Evolutionary conservation across 2,888 invertebrate species (phyloP).

Genomic region (Serripes groenlandicus): DNA sequence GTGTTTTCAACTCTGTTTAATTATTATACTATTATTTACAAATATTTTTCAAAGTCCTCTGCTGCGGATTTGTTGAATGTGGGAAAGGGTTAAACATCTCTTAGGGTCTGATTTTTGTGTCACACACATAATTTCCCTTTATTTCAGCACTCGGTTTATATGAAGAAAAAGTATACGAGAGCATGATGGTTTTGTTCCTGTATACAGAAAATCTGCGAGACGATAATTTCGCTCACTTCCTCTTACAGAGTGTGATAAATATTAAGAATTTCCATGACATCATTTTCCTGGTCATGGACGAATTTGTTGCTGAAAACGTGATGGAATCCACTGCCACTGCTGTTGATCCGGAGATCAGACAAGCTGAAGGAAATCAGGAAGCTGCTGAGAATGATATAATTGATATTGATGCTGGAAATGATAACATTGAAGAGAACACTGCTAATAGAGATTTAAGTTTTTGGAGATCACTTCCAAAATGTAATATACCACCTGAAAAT

Average conservation of each 20-base stretch:
- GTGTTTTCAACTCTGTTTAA: neutral
- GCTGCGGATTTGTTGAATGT: neutral
- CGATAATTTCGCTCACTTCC: constrained; percentile 2
- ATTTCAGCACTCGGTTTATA: neutral
- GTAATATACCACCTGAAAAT: neutral
- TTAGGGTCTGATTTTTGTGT: neutral
- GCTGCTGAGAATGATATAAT: neutral
- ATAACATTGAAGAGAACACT: neutral
- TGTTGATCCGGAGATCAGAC: neutral
- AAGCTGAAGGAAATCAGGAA: neutral
- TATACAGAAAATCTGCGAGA: neutral
- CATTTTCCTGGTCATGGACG: constrained; percentile 4
- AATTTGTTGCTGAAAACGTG: constrained; percentile 10
- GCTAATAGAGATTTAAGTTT: constrained; percentile 13
- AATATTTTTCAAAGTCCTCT: neutral
- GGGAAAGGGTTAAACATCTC: neutral
- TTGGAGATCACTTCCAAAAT: constrained; percentile 15
- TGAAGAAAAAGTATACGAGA: neutral
- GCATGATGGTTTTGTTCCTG: neutral
- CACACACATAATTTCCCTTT: neutral
- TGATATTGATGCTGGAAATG: neutral
- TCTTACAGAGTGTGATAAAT: neutral
- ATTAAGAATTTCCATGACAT: neutral
- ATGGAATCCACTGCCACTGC: neutral
- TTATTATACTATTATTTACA: neutral